A percentile compares a stretch with the other conserved stretches of the same genome.
These are phyloP conservation scores for Latrodectus elegans DNA, from an alignment of 2,888 invertebrate species.

Conservation along the genomic window DNA sequence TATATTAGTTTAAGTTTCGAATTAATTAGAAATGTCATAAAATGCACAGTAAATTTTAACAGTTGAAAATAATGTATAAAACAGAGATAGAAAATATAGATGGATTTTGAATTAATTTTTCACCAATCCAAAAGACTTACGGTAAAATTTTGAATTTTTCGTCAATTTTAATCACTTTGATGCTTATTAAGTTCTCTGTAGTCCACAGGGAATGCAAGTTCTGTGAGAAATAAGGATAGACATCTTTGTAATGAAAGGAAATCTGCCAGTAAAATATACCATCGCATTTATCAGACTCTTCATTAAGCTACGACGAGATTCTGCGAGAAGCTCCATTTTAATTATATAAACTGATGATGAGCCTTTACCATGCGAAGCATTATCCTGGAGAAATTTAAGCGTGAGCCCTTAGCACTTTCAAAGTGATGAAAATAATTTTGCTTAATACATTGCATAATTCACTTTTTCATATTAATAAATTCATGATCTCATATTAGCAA, in stretches of 20 bases:
- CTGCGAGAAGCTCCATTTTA: constrained; percentile 29
- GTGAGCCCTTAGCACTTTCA: no score
- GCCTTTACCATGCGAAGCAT: no score
- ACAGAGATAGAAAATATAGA: no score
- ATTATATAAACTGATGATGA: constrained; percentile 44
- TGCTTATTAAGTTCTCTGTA: background rate
- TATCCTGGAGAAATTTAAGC: no score
- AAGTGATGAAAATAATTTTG: no score
- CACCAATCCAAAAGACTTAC: background rate
- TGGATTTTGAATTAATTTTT: background rate
- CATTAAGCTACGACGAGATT: constrained; percentile 36
- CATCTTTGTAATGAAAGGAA: constrained; percentile 64
- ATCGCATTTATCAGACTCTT: constrained; percentile 61
- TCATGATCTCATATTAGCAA: no score
- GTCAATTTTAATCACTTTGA: background rate
- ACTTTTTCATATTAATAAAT: no score
- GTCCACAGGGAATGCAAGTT: background rate
- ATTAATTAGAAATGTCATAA: no score
- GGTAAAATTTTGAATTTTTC: background rate
- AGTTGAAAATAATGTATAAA: no score
- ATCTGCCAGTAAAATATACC: constrained; percentile 66
- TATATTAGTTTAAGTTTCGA: no score
- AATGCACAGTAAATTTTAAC: no score
- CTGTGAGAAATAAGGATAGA: constrained; percentile 50
- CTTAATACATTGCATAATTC: no score